These are phyloP conservation scores for Agrotis exclamationis DNA, from an alignment of 2,888 invertebrate genomes.

Conservation along the genomic window DNA sequence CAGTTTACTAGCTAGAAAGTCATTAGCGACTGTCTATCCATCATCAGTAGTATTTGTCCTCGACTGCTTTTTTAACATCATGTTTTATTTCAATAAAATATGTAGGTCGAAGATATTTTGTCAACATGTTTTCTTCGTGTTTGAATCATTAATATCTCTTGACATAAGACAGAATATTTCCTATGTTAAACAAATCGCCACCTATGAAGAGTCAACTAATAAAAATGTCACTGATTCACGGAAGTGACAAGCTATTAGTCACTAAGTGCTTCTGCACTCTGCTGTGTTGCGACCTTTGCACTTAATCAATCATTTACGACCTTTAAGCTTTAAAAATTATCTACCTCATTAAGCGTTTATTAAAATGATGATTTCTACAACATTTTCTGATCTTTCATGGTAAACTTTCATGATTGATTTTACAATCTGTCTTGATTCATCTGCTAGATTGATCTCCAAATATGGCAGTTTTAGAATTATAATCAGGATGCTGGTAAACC, in stretches of 20 bases:
- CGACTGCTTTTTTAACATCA: constrained; percentile 10
- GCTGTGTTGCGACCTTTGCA: constrained; percentile 34
- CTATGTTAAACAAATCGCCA: constrained; percentile 31
- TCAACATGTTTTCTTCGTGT: constrained; percentile 32
- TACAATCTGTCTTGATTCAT: too few species aligned
- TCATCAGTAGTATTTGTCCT: constrained; percentile 33
- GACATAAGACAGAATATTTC: constrained; percentile 40
- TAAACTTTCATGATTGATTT: not conserved
- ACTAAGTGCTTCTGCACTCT: constrained; percentile 23
- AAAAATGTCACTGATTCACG: constrained; percentile 52
- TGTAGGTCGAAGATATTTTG: constrained; percentile 47
- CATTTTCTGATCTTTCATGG: too few species aligned
- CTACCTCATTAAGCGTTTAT: not conserved
- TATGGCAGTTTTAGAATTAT: too few species aligned
- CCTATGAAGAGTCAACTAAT: constrained; percentile 43
- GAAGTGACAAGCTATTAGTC: constrained; percentile 50
- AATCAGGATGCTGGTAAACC: too few species aligned
- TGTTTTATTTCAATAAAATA: constrained; percentile 37
- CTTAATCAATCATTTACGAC: constrained; percentile 20
- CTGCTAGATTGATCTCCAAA: too few species aligned
- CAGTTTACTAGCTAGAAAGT: constrained; percentile 30
- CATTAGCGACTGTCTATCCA: constrained; percentile 31
- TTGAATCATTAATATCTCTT: constrained; percentile 41
- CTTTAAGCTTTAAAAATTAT: not conserved
- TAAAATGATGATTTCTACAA: not conserved